A percentile compares a stretch with the other conserved stretches of the same genome.
Evolutionary conservation across 2,888 invertebrate species (phyloP).

Genomic region (Argyresthia albistria): DNA sequence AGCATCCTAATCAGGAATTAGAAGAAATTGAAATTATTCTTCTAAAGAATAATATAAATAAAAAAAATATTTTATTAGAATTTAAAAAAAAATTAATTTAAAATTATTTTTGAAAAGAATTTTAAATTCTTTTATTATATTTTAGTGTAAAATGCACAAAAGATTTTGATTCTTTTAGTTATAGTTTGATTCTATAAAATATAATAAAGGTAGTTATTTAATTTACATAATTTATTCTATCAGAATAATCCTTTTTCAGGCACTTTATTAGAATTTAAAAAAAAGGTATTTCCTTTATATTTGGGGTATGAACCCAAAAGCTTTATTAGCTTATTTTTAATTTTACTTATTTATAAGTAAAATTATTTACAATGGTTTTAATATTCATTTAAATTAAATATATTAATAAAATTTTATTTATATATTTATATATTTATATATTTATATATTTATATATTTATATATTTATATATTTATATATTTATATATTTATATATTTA

Average conservation of each 20-base stretch:
- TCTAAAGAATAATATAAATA: constrained; percentile 66
- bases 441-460: constrained; percentile 6
- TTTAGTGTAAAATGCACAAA: constrained; percentile 75
- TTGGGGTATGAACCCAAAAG: constrained; percentile 76
- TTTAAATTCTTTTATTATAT: constrained; percentile 47
- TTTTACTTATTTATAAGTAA: constrained; percentile 20
- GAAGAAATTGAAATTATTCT: constrained; percentile 46
- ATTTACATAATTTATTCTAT: constrained; percentile 51
- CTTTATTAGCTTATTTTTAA: constrained; percentile 71
- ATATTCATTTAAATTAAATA: constrained; percentile 20
- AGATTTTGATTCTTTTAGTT: constrained; percentile 74
- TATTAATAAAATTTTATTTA: constrained; percentile 7
- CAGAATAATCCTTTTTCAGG: constrained; percentile 63
- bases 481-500: constrained; percentile 19
- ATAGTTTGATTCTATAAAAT: constrained; percentile 76
- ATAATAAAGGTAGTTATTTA: constrained; percentile 68
- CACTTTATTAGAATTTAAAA: constrained; percentile 64
- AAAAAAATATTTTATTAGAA: constrained; percentile 64
- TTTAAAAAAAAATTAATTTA: constrained; percentile 57
- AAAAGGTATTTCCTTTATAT: constrained; percentile 58
- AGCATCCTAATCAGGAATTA: constrained; percentile 56
- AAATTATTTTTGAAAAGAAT: constrained; percentile 62
- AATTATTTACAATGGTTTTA: constrained; percentile 26
- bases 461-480: constrained; percentile 21
- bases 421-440: background rate